Percentiles rank a stretch among this genome's conserved stretches.
Conservation (phyloP, 2,888 invertebrate species). For the Pecten maximus region DNA sequence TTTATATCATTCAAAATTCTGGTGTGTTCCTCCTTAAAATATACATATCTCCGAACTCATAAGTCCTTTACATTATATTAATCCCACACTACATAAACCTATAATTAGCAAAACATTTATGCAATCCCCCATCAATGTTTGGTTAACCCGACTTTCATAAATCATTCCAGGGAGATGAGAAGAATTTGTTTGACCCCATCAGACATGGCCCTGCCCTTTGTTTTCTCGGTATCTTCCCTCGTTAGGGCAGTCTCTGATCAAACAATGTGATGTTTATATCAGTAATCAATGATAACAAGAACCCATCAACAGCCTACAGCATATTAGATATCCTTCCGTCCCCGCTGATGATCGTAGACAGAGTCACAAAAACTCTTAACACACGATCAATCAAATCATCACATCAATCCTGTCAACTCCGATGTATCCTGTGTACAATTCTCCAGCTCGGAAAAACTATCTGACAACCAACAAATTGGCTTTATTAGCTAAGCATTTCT, state of each 20-base stretch:
- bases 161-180: neutral
- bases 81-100: neutral
- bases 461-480: neutral
- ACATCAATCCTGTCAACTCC: neutral
- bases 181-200: neutral
- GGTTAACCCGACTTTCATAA: neutral
- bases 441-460: neutral
- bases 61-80: neutral
- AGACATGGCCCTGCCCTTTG: neutral
- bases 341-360: neutral
- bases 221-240: neutral
- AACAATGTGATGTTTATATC: slow-evolving; percentile 13
- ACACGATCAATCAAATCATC: neutral
- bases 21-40: no score
- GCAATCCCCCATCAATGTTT: neutral
- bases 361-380: neutral
- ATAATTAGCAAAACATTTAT: slow-evolving; percentile 17
- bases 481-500: neutral
- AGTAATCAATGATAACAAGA: neutral
- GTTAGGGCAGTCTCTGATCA: neutral
- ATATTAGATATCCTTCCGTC: neutral
- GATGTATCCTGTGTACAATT: neutral
- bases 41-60: no score
- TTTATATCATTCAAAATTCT: no score
- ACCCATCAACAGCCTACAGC: neutral